These are phyloP conservation scores for Nothoprocta perdicaria DNA, from an alignment of 2,113 vertebrate species.

Conservation along the genomic window DNA sequence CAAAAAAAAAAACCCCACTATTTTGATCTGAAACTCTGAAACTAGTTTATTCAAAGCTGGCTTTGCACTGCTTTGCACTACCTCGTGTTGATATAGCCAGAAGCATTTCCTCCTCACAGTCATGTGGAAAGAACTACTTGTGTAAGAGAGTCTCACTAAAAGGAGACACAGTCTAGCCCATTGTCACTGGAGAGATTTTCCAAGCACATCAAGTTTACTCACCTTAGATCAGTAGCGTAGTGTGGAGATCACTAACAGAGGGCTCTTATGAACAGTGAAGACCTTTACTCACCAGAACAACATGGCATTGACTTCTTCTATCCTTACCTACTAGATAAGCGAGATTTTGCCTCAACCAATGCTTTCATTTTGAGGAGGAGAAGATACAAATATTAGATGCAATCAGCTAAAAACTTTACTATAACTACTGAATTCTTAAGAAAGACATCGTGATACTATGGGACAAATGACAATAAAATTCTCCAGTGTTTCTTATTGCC, in stretches of 20 bases:
- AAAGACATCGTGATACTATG: background rate
- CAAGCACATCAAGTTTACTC: background rate
- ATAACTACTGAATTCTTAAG: background rate
- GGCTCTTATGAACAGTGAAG: background rate
- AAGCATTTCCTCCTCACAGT: fast-evolving
- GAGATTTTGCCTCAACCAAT: fast-evolving
- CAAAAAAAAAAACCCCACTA: too few species aligned
- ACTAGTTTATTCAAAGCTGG: background rate
- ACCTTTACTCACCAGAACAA: background rate
- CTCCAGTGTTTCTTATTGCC: background rate
- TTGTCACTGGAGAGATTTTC: fast-evolving
- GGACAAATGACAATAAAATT: background rate
- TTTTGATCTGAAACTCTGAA: background rate
- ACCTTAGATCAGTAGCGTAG: fast-evolving
- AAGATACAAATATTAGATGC: background rate
- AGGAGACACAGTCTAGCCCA: background rate
- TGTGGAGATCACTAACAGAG: fast-evolving
- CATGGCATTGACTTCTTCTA: background rate
- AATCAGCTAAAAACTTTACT: background rate
- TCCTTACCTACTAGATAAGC: background rate
- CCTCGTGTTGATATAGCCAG: background rate
- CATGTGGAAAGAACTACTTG: background rate
- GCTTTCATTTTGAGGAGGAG: background rate
- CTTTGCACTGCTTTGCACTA: background rate
- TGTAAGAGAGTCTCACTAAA: background rate